Evolutionary conservation across 2,113 vertebrate species (phyloP).

Genomic region (Bubalus kerabau): DNA sequence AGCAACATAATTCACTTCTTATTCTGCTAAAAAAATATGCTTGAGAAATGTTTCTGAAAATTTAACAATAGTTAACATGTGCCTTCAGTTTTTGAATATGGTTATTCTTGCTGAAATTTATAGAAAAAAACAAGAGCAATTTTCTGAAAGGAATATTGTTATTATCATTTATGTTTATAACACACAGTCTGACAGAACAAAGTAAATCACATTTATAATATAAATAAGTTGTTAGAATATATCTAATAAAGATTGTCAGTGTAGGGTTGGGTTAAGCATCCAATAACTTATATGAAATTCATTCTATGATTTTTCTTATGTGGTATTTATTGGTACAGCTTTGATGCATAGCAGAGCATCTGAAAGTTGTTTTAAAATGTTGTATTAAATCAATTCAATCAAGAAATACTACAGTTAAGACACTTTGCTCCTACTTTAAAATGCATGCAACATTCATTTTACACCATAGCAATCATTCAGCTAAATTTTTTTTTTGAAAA

Average conservation of each 20-base stretch:
- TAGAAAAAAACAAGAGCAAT: background rate
- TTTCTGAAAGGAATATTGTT: background rate
- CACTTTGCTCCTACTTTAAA: background rate
- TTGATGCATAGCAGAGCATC: background rate
- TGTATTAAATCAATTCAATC: background rate
- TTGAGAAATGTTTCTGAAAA: conserved; percentile 8
- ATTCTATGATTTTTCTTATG: background rate
- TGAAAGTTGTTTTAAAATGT: background rate
- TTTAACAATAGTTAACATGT: background rate
- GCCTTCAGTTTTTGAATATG: background rate
- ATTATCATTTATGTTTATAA: background rate
- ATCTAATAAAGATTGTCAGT: background rate
- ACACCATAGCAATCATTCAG: background rate
- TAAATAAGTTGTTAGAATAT: background rate
- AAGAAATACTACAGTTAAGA: background rate
- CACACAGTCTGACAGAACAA: background rate
- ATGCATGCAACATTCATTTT: background rate
- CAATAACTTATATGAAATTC: background rate
- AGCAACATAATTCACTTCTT: background rate
- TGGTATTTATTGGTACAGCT: background rate
- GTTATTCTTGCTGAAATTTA: background rate
- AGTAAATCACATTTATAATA: background rate
- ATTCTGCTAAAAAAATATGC: background rate
- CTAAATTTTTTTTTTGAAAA: background rate
- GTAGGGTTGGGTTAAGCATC: background rate